phyloP scores from a whole-genome alignment of 2,113 vertebrate species.

The Heptranchias perlo region DNA sequence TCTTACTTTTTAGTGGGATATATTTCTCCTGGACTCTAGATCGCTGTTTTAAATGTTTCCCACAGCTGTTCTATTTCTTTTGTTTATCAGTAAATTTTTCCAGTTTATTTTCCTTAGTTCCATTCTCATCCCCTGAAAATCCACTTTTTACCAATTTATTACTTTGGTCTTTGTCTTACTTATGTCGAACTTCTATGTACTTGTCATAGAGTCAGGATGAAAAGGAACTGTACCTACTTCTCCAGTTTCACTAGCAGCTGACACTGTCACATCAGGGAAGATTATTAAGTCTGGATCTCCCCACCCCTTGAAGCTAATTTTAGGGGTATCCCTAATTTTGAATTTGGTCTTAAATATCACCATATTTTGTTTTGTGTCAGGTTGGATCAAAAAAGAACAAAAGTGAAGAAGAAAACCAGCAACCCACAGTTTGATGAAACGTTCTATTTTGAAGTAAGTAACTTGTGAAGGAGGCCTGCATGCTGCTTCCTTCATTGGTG shows the following conservation, averaged over 20 bases:
- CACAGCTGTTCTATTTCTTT: too few relatives aligned
- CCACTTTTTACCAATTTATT: too few relatives aligned
- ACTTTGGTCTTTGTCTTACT: too few relatives aligned
- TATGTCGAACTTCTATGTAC: too few relatives aligned
- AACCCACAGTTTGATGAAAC: constrained; percentile 94
- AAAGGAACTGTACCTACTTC: too few relatives aligned
- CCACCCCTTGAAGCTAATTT: neutral
- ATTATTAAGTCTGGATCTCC: neutral
- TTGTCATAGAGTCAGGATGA: too few relatives aligned
- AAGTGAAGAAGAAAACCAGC: constrained; percentile 99
- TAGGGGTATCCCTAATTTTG: neutral
- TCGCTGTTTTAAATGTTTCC: too few relatives aligned
- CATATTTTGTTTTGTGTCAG: constrained; percentile 51
- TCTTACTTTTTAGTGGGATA: too few relatives aligned
- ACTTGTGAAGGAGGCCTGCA: constrained; percentile 44
- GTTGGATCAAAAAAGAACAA: constrained; percentile 97
- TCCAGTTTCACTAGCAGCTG: neutral
- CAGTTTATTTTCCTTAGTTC: too few relatives aligned
- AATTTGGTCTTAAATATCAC: neutral
- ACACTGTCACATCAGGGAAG: neutral
- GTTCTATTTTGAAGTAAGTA: constrained; percentile 89
- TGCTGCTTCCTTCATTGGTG: constrained; percentile 33
- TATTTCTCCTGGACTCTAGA: too few relatives aligned
- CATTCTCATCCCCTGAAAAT: too few relatives aligned
- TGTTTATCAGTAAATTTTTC: too few relatives aligned